These are phyloP conservation scores for Morphnarchus princeps DNA, from an alignment of 2,113 vertebrate genomes.

Conservation along the genomic window DNA sequence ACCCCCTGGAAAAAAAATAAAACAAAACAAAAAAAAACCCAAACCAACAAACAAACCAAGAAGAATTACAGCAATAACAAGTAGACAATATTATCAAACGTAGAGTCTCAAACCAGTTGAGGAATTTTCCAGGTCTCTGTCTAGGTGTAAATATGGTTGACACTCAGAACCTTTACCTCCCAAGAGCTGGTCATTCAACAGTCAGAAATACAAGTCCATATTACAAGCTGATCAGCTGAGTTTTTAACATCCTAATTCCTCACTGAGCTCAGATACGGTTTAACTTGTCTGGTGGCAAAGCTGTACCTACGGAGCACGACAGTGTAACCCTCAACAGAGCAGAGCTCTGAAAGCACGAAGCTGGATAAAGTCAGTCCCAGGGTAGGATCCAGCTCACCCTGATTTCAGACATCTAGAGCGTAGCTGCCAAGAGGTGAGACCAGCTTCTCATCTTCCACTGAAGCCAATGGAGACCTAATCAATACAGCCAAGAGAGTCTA, in stretches of 20 bases:
- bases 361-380: neutral
- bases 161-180: neutral
- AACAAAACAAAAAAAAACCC: neutral
- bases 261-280: neutral
- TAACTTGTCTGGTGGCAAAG: neutral
- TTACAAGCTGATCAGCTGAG: neutral
- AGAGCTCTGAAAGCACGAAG: neutral
- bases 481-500: neutral
- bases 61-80: neutral
- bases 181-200: neutral
- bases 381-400: neutral
- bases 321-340: neutral
- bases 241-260: neutral
- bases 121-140: neutral
- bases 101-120: neutral
- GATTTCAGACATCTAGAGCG: neutral
- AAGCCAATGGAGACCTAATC: neutral
- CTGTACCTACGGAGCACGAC: fast-evolving
- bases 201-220: neutral
- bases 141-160: neutral
- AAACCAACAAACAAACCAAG: neutral
- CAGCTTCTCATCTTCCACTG: neutral
- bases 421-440: neutral
- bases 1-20: too few relatives aligned
- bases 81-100: neutral